phyloP scores from a whole-genome alignment of 2,113 vertebrate genomes.

The Sylvietta virens region DNA sequence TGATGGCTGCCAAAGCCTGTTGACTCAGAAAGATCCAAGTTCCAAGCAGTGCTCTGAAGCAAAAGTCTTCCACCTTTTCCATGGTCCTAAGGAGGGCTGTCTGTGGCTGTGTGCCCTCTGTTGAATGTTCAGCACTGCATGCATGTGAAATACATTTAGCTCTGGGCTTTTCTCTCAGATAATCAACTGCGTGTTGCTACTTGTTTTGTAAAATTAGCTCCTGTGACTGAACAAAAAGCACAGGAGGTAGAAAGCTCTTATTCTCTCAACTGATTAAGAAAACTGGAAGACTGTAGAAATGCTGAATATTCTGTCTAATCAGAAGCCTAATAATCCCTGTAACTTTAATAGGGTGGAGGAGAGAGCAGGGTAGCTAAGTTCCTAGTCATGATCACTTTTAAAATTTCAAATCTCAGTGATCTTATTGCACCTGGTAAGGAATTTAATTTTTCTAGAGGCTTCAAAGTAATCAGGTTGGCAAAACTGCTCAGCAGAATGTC shows the following conservation, averaged over 20 bases:
- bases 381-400: background rate
- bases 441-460: background rate
- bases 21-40: background rate
- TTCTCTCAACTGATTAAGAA: background rate
- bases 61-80: background rate
- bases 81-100: background rate
- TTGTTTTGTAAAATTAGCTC: background rate
- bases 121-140: rapidly evolving
- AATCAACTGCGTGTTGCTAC: background rate
- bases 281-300: background rate
- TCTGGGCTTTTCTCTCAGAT: background rate
- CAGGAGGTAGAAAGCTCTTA: background rate
- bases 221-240: background rate
- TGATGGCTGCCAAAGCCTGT: background rate
- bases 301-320: background rate
- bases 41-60: background rate
- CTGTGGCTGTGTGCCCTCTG: background rate
- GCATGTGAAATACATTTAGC: background rate
- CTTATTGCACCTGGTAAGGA: background rate
- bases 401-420: background rate
- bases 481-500: constrained; percentile 13
- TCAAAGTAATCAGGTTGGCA: background rate
- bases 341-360: background rate
- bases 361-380: background rate
- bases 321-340: background rate